These are phyloP conservation scores for Eulemur rufifrons DNA, from an alignment of 2,113 vertebrate genomes.

Conservation along the genomic window DNA sequence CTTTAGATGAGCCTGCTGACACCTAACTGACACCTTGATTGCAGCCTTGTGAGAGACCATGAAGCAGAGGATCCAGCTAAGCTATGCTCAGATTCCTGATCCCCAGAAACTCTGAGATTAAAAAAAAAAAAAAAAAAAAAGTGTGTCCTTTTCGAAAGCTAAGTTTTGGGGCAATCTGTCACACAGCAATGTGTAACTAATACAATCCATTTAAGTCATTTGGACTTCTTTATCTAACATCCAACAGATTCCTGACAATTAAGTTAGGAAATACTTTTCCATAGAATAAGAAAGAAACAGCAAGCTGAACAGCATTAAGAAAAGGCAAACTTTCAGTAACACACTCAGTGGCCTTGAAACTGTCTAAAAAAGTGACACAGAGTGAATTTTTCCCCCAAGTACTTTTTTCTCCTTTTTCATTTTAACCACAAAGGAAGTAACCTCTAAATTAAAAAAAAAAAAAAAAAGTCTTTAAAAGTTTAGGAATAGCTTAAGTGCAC, in stretches of 20 bases:
- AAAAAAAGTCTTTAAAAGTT: not conserved
- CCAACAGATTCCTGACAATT: not conserved
- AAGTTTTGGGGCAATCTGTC: not conserved
- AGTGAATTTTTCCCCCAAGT: not conserved
- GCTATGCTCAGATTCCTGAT: not conserved
- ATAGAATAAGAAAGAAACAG: not conserved
- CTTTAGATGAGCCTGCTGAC: not conserved
- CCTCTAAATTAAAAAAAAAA: not conserved
- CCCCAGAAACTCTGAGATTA: not conserved
- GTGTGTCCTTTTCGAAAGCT: not conserved
- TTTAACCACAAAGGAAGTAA: constrained; percentile 22
- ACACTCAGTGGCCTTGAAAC: not conserved
- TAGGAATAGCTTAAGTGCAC: constrained; percentile 10
- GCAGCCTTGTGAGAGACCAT: not conserved
- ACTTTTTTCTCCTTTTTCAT: not conserved
- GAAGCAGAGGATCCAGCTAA: not conserved
- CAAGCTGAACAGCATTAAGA: not conserved
- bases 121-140: not conserved
- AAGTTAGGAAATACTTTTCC: not conserved
- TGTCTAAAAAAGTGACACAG: not conserved
- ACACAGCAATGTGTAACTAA: not conserved
- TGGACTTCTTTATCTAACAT: not conserved
- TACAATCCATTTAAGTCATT: not conserved
- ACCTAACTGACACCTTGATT: not conserved
- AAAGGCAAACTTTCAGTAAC: not conserved